Percentiles rank a stretch among this genome's conserved stretches.
These are phyloP conservation scores for Nasonia oneida DNA, from an alignment of 2,888 invertebrate species.

Conservation along the genomic window DNA sequence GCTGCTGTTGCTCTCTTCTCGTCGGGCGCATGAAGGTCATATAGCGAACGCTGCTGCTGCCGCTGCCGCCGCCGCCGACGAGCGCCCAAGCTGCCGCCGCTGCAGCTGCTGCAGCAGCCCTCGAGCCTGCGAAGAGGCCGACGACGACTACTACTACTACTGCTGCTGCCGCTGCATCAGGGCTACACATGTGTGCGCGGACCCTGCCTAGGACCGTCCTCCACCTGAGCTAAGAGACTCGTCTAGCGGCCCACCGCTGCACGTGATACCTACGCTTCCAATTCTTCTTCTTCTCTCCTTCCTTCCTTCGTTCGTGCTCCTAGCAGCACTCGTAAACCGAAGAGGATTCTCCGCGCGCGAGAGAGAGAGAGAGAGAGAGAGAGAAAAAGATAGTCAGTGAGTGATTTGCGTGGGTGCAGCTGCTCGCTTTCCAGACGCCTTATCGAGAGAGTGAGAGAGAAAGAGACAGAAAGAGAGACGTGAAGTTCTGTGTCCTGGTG, in stretches of 20 bases:
- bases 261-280: neutral
- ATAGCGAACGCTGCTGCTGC: conserved; percentile 27
- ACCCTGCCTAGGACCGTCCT: conserved; percentile 6
- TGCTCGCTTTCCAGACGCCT: conserved; percentile 37
- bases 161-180: neutral
- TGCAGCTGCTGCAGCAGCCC: conserved; percentile 10
- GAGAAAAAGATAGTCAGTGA: neutral
- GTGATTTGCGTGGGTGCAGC: conserved; percentile 51
- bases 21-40: conserved; percentile 63
- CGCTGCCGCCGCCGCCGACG: neutral
- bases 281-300: neutral
- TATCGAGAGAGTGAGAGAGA: neutral
- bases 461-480: neutral
- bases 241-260: neutral
- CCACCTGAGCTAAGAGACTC: neutral
- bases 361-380: neutral
- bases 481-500: conserved; percentile 26
- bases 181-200: neutral
- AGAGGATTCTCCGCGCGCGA: conserved; percentile 5
- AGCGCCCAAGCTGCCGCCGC: conserved; percentile 1
- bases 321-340: neutral
- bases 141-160: neutral
- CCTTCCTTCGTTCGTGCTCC: neutral
- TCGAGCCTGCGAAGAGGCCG: neutral
- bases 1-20: conserved; percentile 48